These are phyloP conservation scores for Subanguina moxae DNA, from an alignment of 1,140 invertebrate species.

Conservation along the genomic window DNA sequence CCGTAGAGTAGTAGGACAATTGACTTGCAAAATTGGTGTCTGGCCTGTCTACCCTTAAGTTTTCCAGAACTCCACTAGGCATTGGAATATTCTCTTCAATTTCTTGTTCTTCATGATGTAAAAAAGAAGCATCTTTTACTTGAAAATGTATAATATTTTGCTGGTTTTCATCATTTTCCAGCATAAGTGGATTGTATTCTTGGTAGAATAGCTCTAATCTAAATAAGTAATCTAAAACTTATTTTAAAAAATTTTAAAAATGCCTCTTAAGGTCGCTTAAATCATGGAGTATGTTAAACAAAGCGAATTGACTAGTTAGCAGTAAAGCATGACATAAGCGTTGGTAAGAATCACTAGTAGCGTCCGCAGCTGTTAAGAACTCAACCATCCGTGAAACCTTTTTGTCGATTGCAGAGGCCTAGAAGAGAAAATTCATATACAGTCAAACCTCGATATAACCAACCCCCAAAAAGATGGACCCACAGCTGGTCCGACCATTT, in stretches of 20 bases:
- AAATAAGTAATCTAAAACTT: not conserved
- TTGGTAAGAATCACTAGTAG: not conserved
- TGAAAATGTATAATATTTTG: not conserved
- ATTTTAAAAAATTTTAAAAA: not conserved
- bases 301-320: not conserved
- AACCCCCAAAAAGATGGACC: no score
- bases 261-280: not conserved
- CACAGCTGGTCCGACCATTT: no score
- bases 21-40: not conserved
- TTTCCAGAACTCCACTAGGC: conserved; percentile 2
- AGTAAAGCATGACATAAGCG: conserved; percentile 3
- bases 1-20: not conserved
- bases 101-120: not conserved
- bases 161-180: conserved; percentile 12
- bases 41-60: not conserved
- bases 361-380: not conserved
- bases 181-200: not conserved
- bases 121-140: not conserved
- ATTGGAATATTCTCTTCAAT: not conserved
- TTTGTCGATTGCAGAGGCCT: not conserved
- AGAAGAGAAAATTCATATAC: not conserved
- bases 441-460: no score
- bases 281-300: not conserved
- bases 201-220: conserved; percentile 12
- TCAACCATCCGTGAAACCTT: not conserved